Evolutionary conservation across 1,140 invertebrate species (phyloP), one percentile per base, ranked within the genome.

Genomic region (Microplitis mediator): DNA sequence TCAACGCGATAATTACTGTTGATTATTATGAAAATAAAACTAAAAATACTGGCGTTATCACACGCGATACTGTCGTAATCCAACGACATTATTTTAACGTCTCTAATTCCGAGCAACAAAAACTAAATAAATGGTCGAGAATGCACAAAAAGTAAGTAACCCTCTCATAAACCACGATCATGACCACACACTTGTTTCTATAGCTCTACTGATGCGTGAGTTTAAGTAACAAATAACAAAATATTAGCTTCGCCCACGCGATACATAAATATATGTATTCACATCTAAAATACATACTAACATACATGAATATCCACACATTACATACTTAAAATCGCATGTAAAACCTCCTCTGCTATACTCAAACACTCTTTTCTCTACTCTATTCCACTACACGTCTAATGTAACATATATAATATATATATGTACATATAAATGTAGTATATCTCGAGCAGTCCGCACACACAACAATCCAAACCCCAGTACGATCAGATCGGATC

Each of bases 401-500:
- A 23, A 23, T 23, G 23, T 23, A 23, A 23, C 23, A 35, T 71
- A 34, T 45, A 9, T 9, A 6, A 45, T 11, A 6, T 45, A 11
- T 39, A 9, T 45, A 11, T 45, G 8, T 3, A 6, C 8, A 0
- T 45, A 45, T 45, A 11, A 6, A 11, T 11, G 39, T 45, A 45
- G 39, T 45, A 66, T 68, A 71, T 63, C 67, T 64, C 50, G 16
- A 60, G 69, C 64, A 66, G 63, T 23, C 9, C 75, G 76, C 75
- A 76, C 73, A 61, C 71, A 71, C 73, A 71, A 73, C 77, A 79
- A 82, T 84, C 78, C 80, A 72, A 74, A 77, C 74, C 74, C 72
- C 14, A 23, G 56, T 56, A 73, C 79, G 79, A 84, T 82, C 78
- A 76, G 75, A 81, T 82, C 80, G 77, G 80, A 84, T 86, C 84